A percentile compares a stretch with the other conserved stretches of the same genome.
These are phyloP conservation scores for Emydocephalus ijimae DNA, from an alignment of 2,113 vertebrate genomes.

Conservation along the genomic window DNA sequence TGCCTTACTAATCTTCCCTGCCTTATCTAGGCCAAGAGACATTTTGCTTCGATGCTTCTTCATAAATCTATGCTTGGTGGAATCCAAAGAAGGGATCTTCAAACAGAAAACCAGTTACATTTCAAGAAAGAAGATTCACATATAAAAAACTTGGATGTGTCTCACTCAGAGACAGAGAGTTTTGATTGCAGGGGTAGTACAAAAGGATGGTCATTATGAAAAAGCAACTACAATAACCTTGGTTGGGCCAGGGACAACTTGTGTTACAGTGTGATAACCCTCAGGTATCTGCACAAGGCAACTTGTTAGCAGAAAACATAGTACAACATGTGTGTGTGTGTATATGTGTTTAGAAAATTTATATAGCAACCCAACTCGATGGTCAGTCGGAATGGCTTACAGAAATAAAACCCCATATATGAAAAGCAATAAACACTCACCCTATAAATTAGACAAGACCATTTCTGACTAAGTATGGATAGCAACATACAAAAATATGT, in stretches of 20 bases:
- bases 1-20: not conserved
- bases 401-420: too few relatives aligned
- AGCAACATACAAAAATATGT: not conserved
- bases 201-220: not conserved
- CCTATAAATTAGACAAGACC: not conserved
- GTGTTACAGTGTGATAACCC: rapidly evolving
- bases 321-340: too few relatives aligned
- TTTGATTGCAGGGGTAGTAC: not conserved
- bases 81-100: not conserved
- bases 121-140: not conserved
- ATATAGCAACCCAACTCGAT: too few relatives aligned
- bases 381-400: too few relatives aligned
- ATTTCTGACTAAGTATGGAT: not conserved
- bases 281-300: not conserved
- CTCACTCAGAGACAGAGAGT: not conserved
- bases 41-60: not conserved
- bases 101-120: not conserved
- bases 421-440: too few relatives aligned
- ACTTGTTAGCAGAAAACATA: not conserved
- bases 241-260: not conserved
- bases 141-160: not conserved
- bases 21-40: not conserved
- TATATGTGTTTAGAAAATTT: too few relatives aligned
- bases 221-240: not conserved
- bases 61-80: not conserved